These are phyloP conservation scores for Coremacera marginata DNA, from an alignment of 2,888 invertebrate species.

Conservation along the genomic window DNA sequence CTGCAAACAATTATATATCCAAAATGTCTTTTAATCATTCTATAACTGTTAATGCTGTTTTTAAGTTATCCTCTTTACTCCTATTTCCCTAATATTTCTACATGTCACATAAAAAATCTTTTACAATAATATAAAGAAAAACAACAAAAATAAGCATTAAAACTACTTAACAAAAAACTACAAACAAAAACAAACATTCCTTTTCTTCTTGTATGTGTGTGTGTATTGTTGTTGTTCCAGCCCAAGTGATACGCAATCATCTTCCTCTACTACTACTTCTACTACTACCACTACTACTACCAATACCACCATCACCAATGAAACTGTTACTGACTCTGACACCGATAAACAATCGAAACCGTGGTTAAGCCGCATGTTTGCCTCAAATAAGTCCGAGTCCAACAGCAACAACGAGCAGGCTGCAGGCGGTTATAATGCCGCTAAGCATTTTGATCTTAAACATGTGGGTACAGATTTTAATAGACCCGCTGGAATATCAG, in stretches of 20 bases:
- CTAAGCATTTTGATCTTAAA: constrained; percentile 67
- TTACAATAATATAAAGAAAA: constrained; percentile 4
- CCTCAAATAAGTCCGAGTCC: constrained; percentile 54
- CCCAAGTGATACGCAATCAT: constrained; percentile 65
- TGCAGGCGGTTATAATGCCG: constrained; percentile 57
- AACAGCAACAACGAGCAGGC: constrained; percentile 47
- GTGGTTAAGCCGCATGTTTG: constrained; percentile 69
- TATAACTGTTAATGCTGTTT: neutral
- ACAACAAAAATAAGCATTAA: constrained; percentile 2
- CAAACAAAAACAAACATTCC: constrained; percentile 45
- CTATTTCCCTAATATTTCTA: neutral
- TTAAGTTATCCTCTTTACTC: neutral
- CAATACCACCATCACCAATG: constrained; percentile 60
- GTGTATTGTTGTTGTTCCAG: constrained; percentile 65
- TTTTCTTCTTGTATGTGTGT: constrained; percentile 47
- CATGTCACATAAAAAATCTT: neutral
- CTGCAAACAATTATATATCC: neutral
- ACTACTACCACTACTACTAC: constrained; percentile 59
- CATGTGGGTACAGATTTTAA: constrained; percentile 64
- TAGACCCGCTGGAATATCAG: constrained; percentile 66
- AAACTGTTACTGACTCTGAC: constrained; percentile 58
- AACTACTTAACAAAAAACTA: constrained; percentile 35
- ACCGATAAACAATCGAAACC: constrained; percentile 62
- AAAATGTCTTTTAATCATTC: neutral
- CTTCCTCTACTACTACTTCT: constrained; percentile 60